Evolutionary conservation across 2,113 vertebrate genomes (phyloP).

Genomic region (Chrysemys picta): DNA sequence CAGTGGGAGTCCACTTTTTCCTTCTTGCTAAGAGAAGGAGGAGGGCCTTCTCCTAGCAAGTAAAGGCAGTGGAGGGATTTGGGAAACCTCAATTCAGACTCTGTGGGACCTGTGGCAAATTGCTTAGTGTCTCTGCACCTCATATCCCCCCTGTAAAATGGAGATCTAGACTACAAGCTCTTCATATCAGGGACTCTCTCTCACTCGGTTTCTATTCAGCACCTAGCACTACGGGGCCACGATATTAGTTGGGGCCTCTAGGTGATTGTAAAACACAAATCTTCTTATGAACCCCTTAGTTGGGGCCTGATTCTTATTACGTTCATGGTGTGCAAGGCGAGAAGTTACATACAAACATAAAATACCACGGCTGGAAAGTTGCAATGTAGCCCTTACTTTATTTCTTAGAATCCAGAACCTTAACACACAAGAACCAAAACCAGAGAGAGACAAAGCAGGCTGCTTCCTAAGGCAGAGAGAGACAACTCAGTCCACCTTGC

Average conservation of each 20-base stretch:
- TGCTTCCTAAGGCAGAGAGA: background rate
- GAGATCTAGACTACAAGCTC: background rate
- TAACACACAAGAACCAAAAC: background rate
- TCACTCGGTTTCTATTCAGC: background rate
- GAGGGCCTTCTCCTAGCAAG: rapidly evolving
- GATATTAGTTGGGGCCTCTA: background rate
- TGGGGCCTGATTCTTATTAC: background rate
- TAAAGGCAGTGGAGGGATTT: rapidly evolving
- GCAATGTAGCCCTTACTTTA: background rate
- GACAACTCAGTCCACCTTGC: background rate
- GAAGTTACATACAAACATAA: background rate
- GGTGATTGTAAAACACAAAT: background rate
- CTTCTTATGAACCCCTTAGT: background rate
- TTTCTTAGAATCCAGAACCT: background rate
- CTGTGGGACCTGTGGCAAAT: background rate
- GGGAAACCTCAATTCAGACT: background rate
- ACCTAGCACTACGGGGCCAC: background rate
- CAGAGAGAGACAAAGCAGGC: background rate
- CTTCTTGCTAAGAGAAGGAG: background rate
- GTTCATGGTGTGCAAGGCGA: background rate
- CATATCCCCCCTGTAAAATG: background rate
- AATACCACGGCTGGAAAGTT: background rate
- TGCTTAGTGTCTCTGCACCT: background rate
- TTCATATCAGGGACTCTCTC: background rate
- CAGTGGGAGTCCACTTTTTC: background rate